Evolutionary conservation across 2,113 vertebrate genomes (phyloP).

Genomic region (Sinocyclocheilus rhinocerous): DNA sequence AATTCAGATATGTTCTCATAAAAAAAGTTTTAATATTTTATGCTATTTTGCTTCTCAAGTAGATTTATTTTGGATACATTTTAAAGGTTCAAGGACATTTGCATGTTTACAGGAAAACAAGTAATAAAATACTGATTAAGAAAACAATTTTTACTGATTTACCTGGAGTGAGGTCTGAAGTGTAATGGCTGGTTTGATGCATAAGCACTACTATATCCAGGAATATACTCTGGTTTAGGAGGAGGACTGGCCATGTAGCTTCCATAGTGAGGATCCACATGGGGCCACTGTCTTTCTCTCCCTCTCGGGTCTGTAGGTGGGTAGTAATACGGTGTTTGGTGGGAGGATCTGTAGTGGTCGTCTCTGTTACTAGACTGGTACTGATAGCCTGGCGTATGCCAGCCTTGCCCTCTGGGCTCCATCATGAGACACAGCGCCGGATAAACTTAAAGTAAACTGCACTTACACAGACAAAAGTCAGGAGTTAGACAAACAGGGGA

Average conservation of each 20-base stretch:
- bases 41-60: neutral
- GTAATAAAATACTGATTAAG: neutral
- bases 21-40: neutral
- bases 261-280: constrained; percentile 57
- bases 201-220: constrained; percentile 50
- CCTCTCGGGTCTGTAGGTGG: constrained; percentile 59
- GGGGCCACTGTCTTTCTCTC: constrained; percentile 54
- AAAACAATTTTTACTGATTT: neutral
- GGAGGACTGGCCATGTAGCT: constrained; percentile 50
- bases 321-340: constrained; percentile 56
- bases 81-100: neutral
- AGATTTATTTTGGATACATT: neutral
- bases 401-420: constrained; percentile 64
- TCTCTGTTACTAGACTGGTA: constrained; percentile 60
- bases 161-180: constrained; percentile 64
- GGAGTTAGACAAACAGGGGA: neutral
- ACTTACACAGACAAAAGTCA: neutral
- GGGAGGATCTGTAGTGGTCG: constrained; percentile 53
- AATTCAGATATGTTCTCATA: neutral
- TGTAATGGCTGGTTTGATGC: constrained; percentile 50
- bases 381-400: constrained; percentile 48
- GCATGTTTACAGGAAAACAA: neutral
- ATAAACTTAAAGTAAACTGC: constrained; percentile 8
- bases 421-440: constrained; percentile 50
- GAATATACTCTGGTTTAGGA: constrained; percentile 54